These are phyloP conservation scores for Neocloeon triangulifer DNA, from an alignment of 1,140 invertebrate species.

Conservation along the genomic window DNA sequence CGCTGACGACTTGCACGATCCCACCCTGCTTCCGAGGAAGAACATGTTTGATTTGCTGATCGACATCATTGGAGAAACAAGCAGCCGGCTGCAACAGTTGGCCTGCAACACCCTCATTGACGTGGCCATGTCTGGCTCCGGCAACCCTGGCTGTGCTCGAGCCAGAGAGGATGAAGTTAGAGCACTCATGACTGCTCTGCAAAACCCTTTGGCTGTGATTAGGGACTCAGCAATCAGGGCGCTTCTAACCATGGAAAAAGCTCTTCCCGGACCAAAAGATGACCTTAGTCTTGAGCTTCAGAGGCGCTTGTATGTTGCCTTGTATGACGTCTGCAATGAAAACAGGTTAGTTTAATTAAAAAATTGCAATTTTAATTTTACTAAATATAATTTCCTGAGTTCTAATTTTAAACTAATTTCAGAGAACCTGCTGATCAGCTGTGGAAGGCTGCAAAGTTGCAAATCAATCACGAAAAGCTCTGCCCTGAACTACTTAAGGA, in stretches of 20 bases:
- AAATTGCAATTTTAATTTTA: no score
- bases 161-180: slow-evolving; percentile 47
- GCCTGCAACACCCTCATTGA: slow-evolving; percentile 53
- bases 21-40: slow-evolving; percentile 49
- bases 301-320: slow-evolving; percentile 52
- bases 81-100: slow-evolving; percentile 44
- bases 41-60: slow-evolving; percentile 63
- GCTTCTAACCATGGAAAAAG: slow-evolving; percentile 26
- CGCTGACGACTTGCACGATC: slow-evolving; percentile 29
- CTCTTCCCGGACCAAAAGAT: slow-evolving; percentile 36
- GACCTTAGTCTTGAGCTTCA: slow-evolving; percentile 29
- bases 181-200: slow-evolving; percentile 51
- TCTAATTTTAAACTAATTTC: slow-evolving; percentile 4
- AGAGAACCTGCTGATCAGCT: slow-evolving; percentile 38
- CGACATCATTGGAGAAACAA: slow-evolving; percentile 43
- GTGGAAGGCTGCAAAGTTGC: slow-evolving; percentile 35
- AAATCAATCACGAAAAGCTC: slow-evolving; percentile 26
- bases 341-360: slow-evolving; percentile 37
- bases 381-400: no score
- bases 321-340: slow-evolving; percentile 43
- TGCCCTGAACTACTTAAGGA: slow-evolving; percentile 43
- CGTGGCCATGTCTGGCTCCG: slow-evolving; percentile 44
- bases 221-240: slow-evolving; percentile 56
- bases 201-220: slow-evolving; percentile 41
- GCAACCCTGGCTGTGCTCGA: slow-evolving; percentile 28